Conservation (phyloP, 2,888 invertebrate species). For the Euproctis similis region DNA sequence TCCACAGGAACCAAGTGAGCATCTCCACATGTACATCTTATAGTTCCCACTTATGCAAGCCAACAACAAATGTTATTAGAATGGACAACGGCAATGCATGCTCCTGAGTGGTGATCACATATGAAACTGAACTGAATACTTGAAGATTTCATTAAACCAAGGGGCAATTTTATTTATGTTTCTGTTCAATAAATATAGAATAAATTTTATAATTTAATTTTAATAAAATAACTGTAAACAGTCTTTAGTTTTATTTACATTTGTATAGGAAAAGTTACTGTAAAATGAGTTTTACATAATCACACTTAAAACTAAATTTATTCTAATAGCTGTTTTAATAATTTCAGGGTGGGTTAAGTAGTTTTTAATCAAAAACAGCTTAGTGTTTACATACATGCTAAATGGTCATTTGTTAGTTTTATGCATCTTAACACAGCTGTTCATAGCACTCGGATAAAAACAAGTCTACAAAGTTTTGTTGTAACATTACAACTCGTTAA, state of each 20-base stretch:
- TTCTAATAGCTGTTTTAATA: conserved; percentile 41
- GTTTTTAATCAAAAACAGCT: conserved; percentile 51
- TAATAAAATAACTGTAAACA: conserved; percentile 54
- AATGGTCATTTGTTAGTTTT: no score
- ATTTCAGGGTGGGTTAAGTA: conserved; percentile 57
- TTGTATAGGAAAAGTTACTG: conserved; percentile 39
- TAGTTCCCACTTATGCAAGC: conserved; percentile 21
- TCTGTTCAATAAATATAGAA: conserved; percentile 27
- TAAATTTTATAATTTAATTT: conserved; percentile 55
- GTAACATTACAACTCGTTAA: no score
- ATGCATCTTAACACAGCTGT: no score
- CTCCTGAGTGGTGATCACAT: conserved; percentile 18
- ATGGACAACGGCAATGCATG: conserved; percentile 21
- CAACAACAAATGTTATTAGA: conserved; percentile 15
- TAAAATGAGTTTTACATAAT: conserved; percentile 31
- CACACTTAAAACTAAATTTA: conserved; percentile 27
- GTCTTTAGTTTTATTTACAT: conserved; percentile 65
- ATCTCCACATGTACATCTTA: conserved; percentile 15
- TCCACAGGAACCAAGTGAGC: conserved; percentile 91
- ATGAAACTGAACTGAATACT: no score
- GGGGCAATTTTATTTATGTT: conserved; percentile 32
- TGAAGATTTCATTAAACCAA: no score
- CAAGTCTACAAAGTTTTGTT: no score
- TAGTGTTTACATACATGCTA: no score
- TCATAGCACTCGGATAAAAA: no score